A percentile compares a stretch with the other conserved stretches of the same genome.
Evolutionary conservation across 2,113 vertebrate species (phyloP).

Genomic region (Salvelinus alpinus): DNA sequence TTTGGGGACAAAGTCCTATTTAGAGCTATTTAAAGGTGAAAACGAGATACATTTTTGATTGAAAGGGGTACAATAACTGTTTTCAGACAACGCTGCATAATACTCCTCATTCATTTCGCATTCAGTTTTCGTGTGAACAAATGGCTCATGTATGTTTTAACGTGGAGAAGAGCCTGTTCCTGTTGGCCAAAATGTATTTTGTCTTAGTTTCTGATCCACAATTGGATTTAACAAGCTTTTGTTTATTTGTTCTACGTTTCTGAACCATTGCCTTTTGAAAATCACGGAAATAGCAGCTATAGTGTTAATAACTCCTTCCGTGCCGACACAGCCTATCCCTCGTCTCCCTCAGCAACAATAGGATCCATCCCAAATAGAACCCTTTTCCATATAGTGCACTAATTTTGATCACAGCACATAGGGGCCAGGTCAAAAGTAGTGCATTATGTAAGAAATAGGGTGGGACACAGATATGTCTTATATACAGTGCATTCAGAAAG

Average conservation of each 20-base stretch:
- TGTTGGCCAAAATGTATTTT: neutral
- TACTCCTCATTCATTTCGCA: neutral
- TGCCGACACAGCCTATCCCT: slow-evolving; percentile 36
- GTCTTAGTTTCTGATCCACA: neutral
- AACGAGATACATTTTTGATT: neutral
- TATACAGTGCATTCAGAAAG: too few relatives aligned
- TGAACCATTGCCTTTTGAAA: slow-evolving; percentile 49
- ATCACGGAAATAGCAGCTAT: slow-evolving; percentile 72
- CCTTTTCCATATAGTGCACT: too few relatives aligned
- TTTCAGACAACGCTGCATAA: neutral
- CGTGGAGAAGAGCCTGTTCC: neutral
- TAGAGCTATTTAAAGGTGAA: neutral
- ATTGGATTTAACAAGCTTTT: neutral
- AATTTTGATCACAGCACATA: too few relatives aligned
- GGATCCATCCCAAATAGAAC: too few relatives aligned
- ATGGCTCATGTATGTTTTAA: neutral
- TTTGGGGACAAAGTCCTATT: too few relatives aligned
- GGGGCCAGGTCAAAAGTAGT: too few relatives aligned
- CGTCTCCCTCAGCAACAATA: slow-evolving; percentile 63
- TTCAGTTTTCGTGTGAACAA: neutral
- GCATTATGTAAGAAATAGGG: too few relatives aligned
- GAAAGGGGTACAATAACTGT: neutral
- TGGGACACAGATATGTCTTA: too few relatives aligned
- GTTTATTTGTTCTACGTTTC: neutral
- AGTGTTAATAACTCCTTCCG: slow-evolving; percentile 69